Percentiles rank a stretch among this genome's conserved stretches.
These are phyloP conservation scores for Caenorhabditis macrosperma DNA, from an alignment of 2,888 invertebrate species.

Conservation along the genomic window DNA sequence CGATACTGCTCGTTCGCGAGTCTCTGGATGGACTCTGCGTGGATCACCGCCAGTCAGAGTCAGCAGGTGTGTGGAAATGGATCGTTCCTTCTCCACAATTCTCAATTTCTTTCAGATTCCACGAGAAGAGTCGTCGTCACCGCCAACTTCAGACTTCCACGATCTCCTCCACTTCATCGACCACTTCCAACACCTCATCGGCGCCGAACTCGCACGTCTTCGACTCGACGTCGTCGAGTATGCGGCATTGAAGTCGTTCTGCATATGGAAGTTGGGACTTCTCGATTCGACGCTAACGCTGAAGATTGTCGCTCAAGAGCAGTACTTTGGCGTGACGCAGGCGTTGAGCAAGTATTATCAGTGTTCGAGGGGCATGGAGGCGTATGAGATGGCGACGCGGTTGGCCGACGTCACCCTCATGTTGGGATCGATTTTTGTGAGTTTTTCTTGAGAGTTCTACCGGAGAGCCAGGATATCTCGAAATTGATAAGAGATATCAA, in stretches of 20 bases:
- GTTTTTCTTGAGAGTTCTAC: background rate
- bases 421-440: conserved; percentile 44
- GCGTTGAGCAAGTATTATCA: conserved; percentile 42
- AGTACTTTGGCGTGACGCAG: conserved; percentile 34
- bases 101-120: background rate
- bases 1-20: conserved; percentile 30
- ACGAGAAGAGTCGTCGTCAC: too few relatives aligned
- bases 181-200: background rate
- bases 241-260: conserved; percentile 59
- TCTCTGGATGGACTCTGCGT: conserved; percentile 39
- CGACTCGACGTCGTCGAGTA: conserved; percentile 56
- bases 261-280: conserved; percentile 58
- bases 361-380: background rate
- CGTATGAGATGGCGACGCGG: conserved; percentile 18
- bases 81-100: too few relatives aligned
- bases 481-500: too few relatives aligned
- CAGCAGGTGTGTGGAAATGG: background rate
- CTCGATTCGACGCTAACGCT: conserved; percentile 39
- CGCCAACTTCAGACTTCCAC: background rate
- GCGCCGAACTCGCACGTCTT: background rate
- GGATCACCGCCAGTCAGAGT: background rate
- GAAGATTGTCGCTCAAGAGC: conserved; percentile 29
- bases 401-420: conserved; percentile 45
- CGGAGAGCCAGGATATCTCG: too few relatives aligned
- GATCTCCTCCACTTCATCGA: background rate